Evolutionary conservation across 2,797 vertebrate genomes (phyloP).

Genomic region (Crenichthys baileyi): DNA sequence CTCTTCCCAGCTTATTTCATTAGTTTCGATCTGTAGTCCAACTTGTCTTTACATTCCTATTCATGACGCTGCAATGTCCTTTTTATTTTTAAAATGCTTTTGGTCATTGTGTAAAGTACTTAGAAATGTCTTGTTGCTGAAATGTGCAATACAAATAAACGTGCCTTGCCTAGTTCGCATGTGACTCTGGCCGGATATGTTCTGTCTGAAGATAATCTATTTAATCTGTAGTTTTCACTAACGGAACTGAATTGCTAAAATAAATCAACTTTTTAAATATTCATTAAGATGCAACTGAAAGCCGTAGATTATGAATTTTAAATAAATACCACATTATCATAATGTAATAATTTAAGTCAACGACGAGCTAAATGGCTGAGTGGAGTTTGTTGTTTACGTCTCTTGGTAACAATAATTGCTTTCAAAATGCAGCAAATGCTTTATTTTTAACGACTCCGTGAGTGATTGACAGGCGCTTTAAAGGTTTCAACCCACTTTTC

Average conservation of each 20-base stretch:
- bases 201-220: neutral
- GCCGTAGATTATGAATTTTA: too few relatives aligned
- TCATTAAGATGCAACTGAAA: neutral
- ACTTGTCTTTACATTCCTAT: too few relatives aligned
- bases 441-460: neutral
- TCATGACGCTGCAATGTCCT: too few relatives aligned
- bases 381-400: neutral
- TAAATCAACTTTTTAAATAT: neutral
- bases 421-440: neutral
- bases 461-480: conserved; percentile 66
- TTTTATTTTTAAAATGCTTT: too few relatives aligned
- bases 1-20: neutral
- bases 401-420: neutral
- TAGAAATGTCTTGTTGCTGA: too few relatives aligned
- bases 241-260: neutral
- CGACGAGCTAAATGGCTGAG: neutral
- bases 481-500: conserved; percentile 59
- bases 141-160: too few relatives aligned
- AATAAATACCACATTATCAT: neutral
- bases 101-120: too few relatives aligned
- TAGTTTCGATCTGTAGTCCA: too few relatives aligned
- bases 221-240: neutral
- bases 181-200: neutral
- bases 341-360: neutral
- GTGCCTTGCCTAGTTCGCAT: neutral